Evolutionary conservation across 2,888 invertebrate genomes (phyloP).

Genomic region (Cryptocheilus praepositus): DNA sequence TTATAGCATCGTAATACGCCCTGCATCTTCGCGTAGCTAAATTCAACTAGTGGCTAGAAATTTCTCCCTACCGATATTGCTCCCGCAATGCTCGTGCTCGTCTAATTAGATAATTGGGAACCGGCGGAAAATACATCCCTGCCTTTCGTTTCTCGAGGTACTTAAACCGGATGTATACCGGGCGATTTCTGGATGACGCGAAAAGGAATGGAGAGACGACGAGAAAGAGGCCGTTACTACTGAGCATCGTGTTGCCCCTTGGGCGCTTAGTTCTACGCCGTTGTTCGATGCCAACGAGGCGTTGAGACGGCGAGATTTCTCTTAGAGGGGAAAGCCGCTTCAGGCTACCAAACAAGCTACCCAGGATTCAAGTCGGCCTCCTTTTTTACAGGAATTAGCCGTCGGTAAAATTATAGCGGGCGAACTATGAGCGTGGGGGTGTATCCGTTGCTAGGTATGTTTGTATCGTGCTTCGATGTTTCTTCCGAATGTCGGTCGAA

Average conservation of each 20-base stretch:
- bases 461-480: no score
- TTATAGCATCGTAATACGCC: no score
- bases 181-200: constrained; percentile 8
- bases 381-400: constrained; percentile 1
- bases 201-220: background rate
- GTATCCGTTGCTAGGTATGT: no score
- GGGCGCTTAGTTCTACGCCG: constrained; percentile 4
- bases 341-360: no score
- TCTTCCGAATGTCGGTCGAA: no score
- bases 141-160: background rate
- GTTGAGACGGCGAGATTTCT: background rate
- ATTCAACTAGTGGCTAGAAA: no score
- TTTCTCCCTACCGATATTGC: no score
- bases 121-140: no score
- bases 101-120: no score
- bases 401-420: background rate
- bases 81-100: no score
- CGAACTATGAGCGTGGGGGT: background rate
- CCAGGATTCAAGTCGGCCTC: background rate
- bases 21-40: no score
- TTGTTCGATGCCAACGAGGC: no score
- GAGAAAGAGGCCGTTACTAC: constrained; percentile 16
- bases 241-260: constrained; percentile 23
- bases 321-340: background rate
- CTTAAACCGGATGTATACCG: constrained; percentile 5